Conservation (phyloP, 2,888 invertebrate species). For the Ichneumon xanthorius region DNA sequence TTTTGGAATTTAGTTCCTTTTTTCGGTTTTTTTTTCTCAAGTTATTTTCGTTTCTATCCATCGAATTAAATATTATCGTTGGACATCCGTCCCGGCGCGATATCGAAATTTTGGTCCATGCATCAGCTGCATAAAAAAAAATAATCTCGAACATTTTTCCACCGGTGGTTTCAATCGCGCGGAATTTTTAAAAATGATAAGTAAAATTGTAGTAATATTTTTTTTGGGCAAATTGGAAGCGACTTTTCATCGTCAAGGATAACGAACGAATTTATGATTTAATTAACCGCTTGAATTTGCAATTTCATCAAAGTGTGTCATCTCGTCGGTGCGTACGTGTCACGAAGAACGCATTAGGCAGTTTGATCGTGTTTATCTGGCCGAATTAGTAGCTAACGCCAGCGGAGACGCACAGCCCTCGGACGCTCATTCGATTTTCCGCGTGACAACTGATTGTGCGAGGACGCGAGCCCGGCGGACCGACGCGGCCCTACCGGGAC, state of each 20-base stretch:
- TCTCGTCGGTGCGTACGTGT: background rate
- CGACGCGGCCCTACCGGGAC: conserved; percentile 22
- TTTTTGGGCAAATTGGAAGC: background rate
- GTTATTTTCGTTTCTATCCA: background rate
- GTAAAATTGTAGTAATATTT: background rate
- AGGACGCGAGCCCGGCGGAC: conserved; percentile 27
- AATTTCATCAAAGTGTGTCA: background rate
- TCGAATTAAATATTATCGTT: background rate
- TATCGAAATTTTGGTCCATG: background rate
- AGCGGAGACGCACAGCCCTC: conserved; percentile 30
- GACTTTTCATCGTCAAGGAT: background rate
- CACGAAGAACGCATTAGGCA: conserved; percentile 14
- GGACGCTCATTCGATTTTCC: conserved; percentile 60
- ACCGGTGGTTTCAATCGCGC: background rate
- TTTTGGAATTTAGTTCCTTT: background rate
- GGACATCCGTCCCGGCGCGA: background rate
- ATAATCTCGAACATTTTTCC: background rate
- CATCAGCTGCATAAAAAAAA: background rate
- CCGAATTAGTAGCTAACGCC: conserved; percentile 32
- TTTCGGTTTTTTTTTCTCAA: background rate
- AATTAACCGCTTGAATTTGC: background rate
- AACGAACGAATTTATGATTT: background rate
- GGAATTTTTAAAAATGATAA: background rate
- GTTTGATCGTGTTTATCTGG: conserved; percentile 46
- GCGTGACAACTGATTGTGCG: conserved; percentile 56